Base-by-base conservation (phyloP, 1,140 invertebrate species). In the Drosophila tropicalis region DNA sequence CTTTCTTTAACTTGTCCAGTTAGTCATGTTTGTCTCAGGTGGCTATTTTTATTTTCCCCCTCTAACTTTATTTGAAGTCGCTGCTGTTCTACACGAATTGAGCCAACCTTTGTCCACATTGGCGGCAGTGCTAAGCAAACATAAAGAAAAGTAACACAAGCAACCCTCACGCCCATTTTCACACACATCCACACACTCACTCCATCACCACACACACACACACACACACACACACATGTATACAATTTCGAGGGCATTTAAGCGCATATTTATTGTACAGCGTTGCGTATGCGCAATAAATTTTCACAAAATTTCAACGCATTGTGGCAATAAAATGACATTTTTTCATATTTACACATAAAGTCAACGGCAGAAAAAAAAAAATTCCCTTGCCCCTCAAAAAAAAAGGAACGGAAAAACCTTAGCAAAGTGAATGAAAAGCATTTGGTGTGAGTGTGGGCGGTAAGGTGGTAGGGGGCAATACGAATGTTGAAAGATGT, bases 301-400 rank as follows among this genome's bases (percentile, higher is more conserved):
- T 89, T 89, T 72, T 68, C 83, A 89, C 84, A 78, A 84, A 89
- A 89, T 89, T 89, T 89, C 84, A 71, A 89, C 80, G 84, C 80
- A 83, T 84, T 89, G 84, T 89, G 81, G 84, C 84, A 89, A 89
- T 89, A 84, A 87, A 89, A 89, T 89, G 84, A 73, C 73, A 89
- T 89, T 89, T 89, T 89, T 89, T 89, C 84, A 89, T 89, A 89
- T 89, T 89, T 89, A 84, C 84, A 89, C 84, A 89, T 89, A 83
- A 89, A 87, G 83, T 89, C 84, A 89, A 76, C 57, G 83, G 69
- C 65, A 69, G 58, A 83, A 72, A 72, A 57, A 60, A 61, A 10
- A 40, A n/a, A n/a, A 7, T 7, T 12, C 1, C 34, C 34, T 3
- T 10, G 0, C 34, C 34, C 10, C 34, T 9, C 34, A 63, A 60